Conservation (phyloP, 2,113 vertebrate species). For the Scalopus aquaticus region DNA sequence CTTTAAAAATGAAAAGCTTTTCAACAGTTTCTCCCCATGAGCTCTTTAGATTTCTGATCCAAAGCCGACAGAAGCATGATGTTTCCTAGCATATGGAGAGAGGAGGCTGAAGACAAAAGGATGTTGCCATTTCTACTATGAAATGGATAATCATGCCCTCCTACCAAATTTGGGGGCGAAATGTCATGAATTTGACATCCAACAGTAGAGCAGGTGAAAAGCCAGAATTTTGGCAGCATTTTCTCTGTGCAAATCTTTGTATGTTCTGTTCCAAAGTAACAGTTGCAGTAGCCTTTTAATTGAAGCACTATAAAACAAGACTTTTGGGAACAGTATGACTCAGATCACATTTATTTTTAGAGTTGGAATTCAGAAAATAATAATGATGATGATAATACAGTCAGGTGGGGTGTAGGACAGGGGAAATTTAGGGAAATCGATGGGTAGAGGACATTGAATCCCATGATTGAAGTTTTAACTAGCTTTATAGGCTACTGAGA, state of each 20-base stretch:
- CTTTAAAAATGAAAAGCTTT: conserved; percentile 44
- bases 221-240: conserved; percentile 71
- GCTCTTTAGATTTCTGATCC: conserved; percentile 49
- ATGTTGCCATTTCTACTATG: conserved; percentile 47
- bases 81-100: conserved; percentile 54
- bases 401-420: conserved; percentile 40
- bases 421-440: conserved; percentile 12
- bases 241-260: conserved; percentile 62
- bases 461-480: background rate
- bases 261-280: conserved; percentile 73
- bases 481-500: background rate
- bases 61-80: conserved; percentile 14
- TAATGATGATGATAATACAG: conserved; percentile 57
- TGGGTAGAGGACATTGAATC: background rate
- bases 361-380: conserved; percentile 69
- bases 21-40: conserved; percentile 1
- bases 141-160: conserved; percentile 66
- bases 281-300: conserved; percentile 72
- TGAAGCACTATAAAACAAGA: conserved; percentile 72
- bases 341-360: conserved; percentile 80
- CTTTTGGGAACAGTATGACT: conserved; percentile 76
- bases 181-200: conserved; percentile 73
- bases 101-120: conserved; percentile 51
- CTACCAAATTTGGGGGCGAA: conserved; percentile 71
- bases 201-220: conserved; percentile 73